Evolutionary conservation across 2,888 invertebrate genomes (phyloP).

Genomic region (Rotaria magnacalcarata): DNA sequence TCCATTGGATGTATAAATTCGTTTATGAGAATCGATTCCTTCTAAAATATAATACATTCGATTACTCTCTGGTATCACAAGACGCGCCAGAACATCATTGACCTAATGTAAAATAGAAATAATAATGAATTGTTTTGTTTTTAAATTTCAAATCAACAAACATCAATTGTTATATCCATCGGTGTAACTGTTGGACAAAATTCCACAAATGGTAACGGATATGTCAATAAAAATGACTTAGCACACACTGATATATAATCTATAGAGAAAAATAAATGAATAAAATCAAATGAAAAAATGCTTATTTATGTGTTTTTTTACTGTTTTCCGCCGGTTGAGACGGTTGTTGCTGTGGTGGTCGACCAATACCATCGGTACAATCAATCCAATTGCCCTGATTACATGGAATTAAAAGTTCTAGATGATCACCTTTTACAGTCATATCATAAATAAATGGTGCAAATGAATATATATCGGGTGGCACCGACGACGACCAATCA

Average conservation of each 20-base stretch:
- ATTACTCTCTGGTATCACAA: not conserved
- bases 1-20: not conserved
- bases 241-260: not conserved
- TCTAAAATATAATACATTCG: not conserved
- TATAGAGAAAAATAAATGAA: not conserved
- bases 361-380: not conserved
- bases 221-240: not conserved
- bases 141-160: not conserved
- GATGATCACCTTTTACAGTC: conserved; percentile 81
- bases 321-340: not conserved
- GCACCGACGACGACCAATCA: conserved; percentile 74
- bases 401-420: conserved; percentile 82
- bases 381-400: conserved; percentile 99
- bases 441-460: conserved; percentile 95
- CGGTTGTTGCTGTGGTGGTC: too few species aligned
- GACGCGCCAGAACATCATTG: not conserved
- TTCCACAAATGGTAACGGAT: not conserved
- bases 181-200: not conserved
- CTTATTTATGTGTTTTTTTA: too few species aligned
- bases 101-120: conserved; percentile 50
- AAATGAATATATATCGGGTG: conserved; percentile 85
- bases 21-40: not conserved
- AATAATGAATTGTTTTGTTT: too few species aligned
- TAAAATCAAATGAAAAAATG: not conserved
- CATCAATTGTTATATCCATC: not conserved